These are phyloP conservation scores for Hanleya hanleyi DNA, from an alignment of 2,888 invertebrate species.

Conservation along the genomic window DNA sequence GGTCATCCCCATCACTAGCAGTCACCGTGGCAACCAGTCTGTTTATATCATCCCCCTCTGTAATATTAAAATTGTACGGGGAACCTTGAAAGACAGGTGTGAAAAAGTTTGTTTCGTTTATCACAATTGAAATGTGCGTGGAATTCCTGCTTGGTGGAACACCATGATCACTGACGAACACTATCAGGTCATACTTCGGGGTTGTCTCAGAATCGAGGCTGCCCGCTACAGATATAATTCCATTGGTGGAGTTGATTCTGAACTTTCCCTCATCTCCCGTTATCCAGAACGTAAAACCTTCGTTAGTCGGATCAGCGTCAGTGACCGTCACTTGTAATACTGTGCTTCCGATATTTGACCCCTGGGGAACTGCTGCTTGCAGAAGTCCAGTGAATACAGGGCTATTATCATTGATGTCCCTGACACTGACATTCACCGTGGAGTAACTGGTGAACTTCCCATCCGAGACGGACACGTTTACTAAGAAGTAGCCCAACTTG, in stretches of 20 bases:
- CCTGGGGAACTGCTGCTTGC: neutral
- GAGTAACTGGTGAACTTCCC: neutral
- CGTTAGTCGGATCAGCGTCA: neutral
- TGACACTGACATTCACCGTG: neutral
- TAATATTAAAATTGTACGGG: neutral
- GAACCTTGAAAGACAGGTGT: neutral
- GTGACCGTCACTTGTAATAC: neutral
- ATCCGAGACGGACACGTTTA: neutral
- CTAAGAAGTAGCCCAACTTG: neutral
- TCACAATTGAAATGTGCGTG: neutral
- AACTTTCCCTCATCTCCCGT: slow-evolving; percentile 19
- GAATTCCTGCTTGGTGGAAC: neutral
- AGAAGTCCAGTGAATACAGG: neutral
- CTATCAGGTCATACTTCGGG: neutral
- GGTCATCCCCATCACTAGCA: neutral
- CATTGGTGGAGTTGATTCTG: slow-evolving; percentile 25
- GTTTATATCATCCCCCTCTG: neutral
- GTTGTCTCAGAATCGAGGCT: neutral
- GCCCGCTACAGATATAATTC: neutral
- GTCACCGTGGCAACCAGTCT: neutral
- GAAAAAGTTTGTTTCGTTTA: neutral
- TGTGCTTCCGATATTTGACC: neutral
- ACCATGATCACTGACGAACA: neutral
- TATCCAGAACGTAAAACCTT: slow-evolving; percentile 34
- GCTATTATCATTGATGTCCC: neutral